Percentiles rank a stretch among this genome's conserved stretches.
phyloP scores from a whole-genome alignment of 2,888 invertebrate genomes.

The Chironomus tentans region DNA sequence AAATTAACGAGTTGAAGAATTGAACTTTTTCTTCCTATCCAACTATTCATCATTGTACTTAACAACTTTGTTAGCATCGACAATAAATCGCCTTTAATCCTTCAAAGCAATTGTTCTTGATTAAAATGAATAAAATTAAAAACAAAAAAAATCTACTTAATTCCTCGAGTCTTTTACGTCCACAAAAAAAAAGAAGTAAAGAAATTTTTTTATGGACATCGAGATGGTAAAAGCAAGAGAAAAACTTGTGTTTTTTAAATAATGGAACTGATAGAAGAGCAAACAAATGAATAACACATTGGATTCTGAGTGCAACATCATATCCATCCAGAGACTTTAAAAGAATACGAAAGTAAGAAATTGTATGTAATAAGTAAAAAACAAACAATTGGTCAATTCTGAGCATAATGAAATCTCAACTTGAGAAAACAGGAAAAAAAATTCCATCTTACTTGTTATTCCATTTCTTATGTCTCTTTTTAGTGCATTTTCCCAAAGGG shows the following conservation, averaged over 20 bases:
- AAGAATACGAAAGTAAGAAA: neutral
- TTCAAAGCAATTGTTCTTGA: neutral
- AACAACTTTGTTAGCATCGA: neutral
- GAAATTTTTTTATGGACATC: neutral
- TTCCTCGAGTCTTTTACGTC: neutral
- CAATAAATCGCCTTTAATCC: neutral
- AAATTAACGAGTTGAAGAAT: neutral
- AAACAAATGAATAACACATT: constrained; percentile 24
- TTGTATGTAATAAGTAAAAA: constrained; percentile 23
- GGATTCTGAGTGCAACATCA: neutral
- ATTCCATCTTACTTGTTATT: neutral
- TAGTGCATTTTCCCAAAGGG: too few species aligned
- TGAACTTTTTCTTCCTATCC: neutral
- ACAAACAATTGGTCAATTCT: constrained; percentile 27
- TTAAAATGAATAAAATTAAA: neutral
- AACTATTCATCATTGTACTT: neutral
- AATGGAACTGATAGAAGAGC: constrained; percentile 24
- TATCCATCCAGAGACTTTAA: neutral
- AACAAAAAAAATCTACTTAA: neutral
- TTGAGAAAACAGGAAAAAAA: constrained; percentile 25
- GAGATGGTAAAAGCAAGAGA: neutral
- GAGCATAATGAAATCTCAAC: constrained; percentile 20
- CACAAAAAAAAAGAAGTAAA: neutral
- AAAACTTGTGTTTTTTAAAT: constrained; percentile 16
- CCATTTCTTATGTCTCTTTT: too few species aligned